Percentiles rank a stretch among this genome's conserved stretches.
phyloP scores from a whole-genome alignment of 2,113 vertebrate genomes.

The Emydocephalus ijimae region DNA sequence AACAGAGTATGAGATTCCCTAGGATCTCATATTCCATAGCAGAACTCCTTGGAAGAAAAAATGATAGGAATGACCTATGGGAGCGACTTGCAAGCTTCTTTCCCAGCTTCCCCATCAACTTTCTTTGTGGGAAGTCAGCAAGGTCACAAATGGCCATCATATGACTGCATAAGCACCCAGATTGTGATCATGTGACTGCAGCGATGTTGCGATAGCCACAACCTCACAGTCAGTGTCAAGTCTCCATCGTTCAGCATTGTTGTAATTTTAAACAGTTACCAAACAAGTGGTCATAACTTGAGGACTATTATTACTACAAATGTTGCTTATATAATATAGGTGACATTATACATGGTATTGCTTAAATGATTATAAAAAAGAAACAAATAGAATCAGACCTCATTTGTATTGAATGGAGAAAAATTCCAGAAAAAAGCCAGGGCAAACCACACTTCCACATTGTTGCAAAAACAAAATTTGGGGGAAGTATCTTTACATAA shows the following conservation, averaged over 20 bases:
- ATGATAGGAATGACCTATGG: neutral
- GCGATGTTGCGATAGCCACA: neutral
- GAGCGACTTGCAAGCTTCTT: neutral
- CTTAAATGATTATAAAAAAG: neutral
- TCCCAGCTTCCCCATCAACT: neutral
- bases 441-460: neutral
- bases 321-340: neutral
- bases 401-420: neutral
- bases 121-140: neutral
- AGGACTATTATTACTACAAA: neutral
- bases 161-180: neutral
- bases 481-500: neutral
- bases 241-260: neutral
- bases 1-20: neutral
- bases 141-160: neutral
- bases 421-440: neutral
- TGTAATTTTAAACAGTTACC: neutral
- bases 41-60: neutral
- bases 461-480: neutral
- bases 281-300: neutral
- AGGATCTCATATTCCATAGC: neutral
- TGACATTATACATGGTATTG: neutral
- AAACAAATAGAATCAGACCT: neutral
- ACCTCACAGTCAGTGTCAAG: neutral
- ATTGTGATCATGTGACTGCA: neutral